Conservation (phyloP, 2,797 vertebrate genomes). For the Delichon dasypus region DNA sequence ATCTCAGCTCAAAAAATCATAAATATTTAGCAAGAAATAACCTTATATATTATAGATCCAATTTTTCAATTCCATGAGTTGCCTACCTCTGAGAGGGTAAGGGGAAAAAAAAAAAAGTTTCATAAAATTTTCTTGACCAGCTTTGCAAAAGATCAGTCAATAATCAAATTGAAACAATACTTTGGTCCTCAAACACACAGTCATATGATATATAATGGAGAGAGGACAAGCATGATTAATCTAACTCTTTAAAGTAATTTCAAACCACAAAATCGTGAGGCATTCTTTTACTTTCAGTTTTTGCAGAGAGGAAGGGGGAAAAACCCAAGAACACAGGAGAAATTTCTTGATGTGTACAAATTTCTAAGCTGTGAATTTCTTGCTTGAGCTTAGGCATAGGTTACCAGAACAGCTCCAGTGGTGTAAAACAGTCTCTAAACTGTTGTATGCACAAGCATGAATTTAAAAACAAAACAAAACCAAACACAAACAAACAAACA, state of each 20-base stretch:
- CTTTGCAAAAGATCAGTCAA: neutral
- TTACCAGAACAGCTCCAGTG: neutral
- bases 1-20: neutral
- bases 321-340: neutral
- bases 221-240: neutral
- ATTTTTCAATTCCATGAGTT: neutral
- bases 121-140: neutral
- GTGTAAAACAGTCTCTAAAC: neutral
- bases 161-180: neutral
- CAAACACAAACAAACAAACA: neutral
- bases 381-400: neutral
- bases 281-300: neutral
- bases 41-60: neutral
- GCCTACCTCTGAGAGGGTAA: neutral
- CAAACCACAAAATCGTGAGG: neutral
- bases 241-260: neutral
- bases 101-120: neutral
- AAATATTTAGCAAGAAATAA: neutral
- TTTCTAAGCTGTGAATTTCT: neutral
- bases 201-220: neutral
- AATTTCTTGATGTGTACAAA: neutral
- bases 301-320: neutral
- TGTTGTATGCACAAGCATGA: neutral
- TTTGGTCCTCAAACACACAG: neutral
- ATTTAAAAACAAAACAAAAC: neutral